These are phyloP conservation scores for Netelia fuscicornis DNA, from an alignment of 2,888 invertebrate genomes.

Conservation along the genomic window DNA sequence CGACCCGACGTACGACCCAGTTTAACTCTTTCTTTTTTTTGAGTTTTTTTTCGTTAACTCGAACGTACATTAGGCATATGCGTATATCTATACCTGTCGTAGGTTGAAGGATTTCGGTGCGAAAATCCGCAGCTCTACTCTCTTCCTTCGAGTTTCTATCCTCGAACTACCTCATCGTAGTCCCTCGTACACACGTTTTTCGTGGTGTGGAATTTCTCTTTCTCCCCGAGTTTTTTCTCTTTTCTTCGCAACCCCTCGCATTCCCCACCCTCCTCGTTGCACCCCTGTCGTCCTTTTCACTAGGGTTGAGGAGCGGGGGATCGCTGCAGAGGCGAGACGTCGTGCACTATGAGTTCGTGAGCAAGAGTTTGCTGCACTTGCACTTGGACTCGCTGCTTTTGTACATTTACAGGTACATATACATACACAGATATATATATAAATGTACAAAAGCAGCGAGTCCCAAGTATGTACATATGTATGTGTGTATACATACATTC, in stretches of 20 bases:
- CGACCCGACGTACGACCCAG: slow-evolving; percentile 50
- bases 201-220: slow-evolving; percentile 37
- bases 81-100: neutral
- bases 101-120: slow-evolving; percentile 46
- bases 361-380: slow-evolving; percentile 50
- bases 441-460: too few relatives aligned
- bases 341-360: slow-evolving; percentile 11
- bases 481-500: neutral
- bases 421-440: neutral
- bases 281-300: slow-evolving; percentile 38
- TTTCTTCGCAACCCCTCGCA: slow-evolving; percentile 26
- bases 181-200: slow-evolving; percentile 10
- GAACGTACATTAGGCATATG: slow-evolving; percentile 2
- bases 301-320: slow-evolving; percentile 2
- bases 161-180: slow-evolving; percentile 26
- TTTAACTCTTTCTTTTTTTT: slow-evolving; percentile 39
- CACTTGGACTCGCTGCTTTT: slow-evolving; percentile 3
- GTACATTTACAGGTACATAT: neutral
- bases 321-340: slow-evolving; percentile 38
- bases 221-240: slow-evolving; percentile 24
- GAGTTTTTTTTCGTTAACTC: slow-evolving; percentile 45
- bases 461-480: too few relatives aligned
- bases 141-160: slow-evolving; percentile 21
- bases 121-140: slow-evolving; percentile 53
- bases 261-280: neutral